Evolutionary conservation across 1,140 invertebrate species (phyloP), one percentile per base, ranked within the genome.

Genomic region (Aphaenogaster ashmeadi): DNA sequence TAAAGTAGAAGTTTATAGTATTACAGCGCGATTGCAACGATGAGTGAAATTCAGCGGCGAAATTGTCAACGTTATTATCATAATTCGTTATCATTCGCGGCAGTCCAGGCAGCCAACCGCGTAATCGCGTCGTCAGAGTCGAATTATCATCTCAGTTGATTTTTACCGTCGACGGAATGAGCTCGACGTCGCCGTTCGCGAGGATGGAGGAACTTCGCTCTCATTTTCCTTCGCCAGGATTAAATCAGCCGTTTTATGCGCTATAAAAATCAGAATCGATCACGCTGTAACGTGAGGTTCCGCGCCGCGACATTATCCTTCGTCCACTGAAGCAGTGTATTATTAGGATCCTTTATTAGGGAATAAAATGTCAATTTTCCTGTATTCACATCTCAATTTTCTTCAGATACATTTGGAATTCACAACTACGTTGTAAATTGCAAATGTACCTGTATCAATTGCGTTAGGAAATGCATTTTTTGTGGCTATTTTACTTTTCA

Each of bases 71-170:
- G 67, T 9, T 44, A 74, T 83, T 84, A 75, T 62, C 69, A 62
- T 75, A 84, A 84, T 84, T 74, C 41, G 54, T 84, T 75, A 74
- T 75, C 41, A 60, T 75, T 74, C 54, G 27, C 54, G 18, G 79
- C 18, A 33, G 38, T 11, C 21, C 33, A 4, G 58, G 56, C 44
- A 44, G 41, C 56, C 54, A 84, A 21, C 11, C 56, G 44, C 41
- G 41, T 60, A 74, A 84, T 84, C 69, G n/a, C 69, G 2, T 74
- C 41, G 50, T 74, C 36, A 79, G 74, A 47, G 44, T 56, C 27
- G 47, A 86, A 79, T 86, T 86, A 86, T 56, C 56, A 54, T 77
- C 41, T 18, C 58, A 38, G 74, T 83, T 41, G 72, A 79, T 67
- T 86, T 86, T 86, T 66, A 66, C 47, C 3, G 7, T 64, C 72